These are phyloP conservation scores for Theretra japonica DNA, from an alignment of 2,888 invertebrate species.

Conservation along the genomic window DNA sequence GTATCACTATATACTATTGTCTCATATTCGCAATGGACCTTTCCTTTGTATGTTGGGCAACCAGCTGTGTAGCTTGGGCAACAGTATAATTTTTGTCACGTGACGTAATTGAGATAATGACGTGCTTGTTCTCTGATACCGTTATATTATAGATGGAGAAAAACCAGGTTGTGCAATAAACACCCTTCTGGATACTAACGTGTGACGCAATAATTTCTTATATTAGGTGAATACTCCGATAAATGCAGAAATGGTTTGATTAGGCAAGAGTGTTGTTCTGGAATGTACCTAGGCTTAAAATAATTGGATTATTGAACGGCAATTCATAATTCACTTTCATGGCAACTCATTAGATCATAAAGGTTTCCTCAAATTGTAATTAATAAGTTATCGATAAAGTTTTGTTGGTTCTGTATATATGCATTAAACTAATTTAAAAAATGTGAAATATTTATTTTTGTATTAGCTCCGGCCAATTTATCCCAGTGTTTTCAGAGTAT, in stretches of 20 bases:
- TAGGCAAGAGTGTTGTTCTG: too few relatives aligned
- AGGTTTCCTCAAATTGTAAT: too few relatives aligned
- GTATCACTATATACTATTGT: not conserved
- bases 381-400: too few relatives aligned
- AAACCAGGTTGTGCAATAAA: not conserved
- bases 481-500: too few relatives aligned
- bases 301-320: too few relatives aligned
- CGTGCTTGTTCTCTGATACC: not conserved
- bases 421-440: too few relatives aligned
- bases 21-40: conserved; percentile 6
- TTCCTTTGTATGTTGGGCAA: not conserved
- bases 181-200: not conserved
- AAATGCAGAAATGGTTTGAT: not conserved
- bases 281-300: too few relatives aligned
- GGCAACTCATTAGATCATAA: too few relatives aligned
- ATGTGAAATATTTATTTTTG: too few relatives aligned
- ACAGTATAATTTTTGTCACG: not conserved
- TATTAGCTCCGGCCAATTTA: too few relatives aligned
- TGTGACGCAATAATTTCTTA: not conserved
- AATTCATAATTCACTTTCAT: too few relatives aligned
- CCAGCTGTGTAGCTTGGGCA: not conserved
- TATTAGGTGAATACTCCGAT: not conserved
- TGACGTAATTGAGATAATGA: not conserved
- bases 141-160: not conserved
- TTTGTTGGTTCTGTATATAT: too few relatives aligned